Evolutionary conservation across 2,797 vertebrate species (phyloP).

Genomic region (Schizopygopsis malacanthus): DNA sequence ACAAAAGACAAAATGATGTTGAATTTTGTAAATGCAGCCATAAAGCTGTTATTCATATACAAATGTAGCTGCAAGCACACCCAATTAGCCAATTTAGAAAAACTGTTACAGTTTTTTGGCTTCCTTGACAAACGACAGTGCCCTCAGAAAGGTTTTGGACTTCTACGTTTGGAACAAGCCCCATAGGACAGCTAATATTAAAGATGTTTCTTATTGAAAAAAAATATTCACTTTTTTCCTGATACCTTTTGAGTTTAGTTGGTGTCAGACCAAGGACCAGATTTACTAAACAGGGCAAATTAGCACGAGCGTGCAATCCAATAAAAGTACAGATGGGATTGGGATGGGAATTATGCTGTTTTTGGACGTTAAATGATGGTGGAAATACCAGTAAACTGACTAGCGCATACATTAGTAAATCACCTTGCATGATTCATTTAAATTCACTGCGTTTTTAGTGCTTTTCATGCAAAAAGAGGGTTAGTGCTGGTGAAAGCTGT

Average conservation of each 20-base stretch:
- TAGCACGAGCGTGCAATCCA: neutral
- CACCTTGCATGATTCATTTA: neutral
- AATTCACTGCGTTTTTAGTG: neutral
- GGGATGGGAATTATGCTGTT: neutral
- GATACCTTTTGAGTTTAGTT: neutral
- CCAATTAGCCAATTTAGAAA: neutral
- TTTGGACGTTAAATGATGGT: too few species aligned
- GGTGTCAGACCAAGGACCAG: neutral
- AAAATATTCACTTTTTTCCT: neutral
- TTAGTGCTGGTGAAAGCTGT: neutral
- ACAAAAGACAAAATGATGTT: constrained; percentile 72
- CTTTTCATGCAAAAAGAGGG: neutral
- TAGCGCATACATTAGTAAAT: neutral
- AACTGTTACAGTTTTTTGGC: constrained; percentile 62
- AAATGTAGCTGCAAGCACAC: constrained; percentile 17
- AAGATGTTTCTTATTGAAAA: neutral
- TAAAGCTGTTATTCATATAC: constrained; percentile 1
- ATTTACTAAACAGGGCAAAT: neutral
- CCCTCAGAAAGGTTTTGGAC: constrained; percentile 43
- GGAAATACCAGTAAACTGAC: neutral
- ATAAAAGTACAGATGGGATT: neutral
- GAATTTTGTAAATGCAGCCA: constrained; percentile 56
- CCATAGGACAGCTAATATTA: neutral
- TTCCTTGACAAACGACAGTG: constrained; percentile 44
- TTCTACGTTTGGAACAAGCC: neutral